These are phyloP conservation scores for Rhopilema esculentum DNA, from an alignment of 30 jellyfish, hydroid and myxozoan genomes.

Conservation along the genomic window DNA sequence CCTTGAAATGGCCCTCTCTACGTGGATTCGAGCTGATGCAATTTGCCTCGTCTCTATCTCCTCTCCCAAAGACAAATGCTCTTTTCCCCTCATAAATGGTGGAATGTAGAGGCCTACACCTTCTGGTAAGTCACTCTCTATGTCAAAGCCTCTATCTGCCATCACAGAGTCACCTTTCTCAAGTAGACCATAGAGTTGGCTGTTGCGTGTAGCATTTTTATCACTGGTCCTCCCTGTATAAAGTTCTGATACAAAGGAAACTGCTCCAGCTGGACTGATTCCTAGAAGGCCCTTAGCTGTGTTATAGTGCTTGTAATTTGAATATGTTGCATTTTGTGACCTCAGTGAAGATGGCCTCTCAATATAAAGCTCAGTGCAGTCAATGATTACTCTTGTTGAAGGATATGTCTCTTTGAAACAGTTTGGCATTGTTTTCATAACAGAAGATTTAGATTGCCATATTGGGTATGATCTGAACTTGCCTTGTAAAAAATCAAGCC, in stretches of 20 bases:
- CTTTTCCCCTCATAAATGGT: slow-evolving; percentile 19
- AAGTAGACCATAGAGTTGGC: slow-evolving; percentile 7
- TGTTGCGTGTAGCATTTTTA: neutral
- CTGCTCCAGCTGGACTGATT: slow-evolving; percentile 11
- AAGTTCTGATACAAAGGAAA: slow-evolving; percentile 16
- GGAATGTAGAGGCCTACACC: slow-evolving; percentile 16
- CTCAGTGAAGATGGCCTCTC: slow-evolving; percentile 49
- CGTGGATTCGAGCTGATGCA: slow-evolving; percentile 61
- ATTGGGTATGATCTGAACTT: slow-evolving; percentile 33
- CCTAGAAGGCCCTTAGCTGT: slow-evolving; percentile 41
- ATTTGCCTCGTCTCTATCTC: slow-evolving; percentile 51
- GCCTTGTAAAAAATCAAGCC: slow-evolving; percentile 51
- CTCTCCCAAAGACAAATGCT: neutral
- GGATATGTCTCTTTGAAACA: slow-evolving; percentile 55
- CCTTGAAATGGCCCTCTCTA: slow-evolving; percentile 54
- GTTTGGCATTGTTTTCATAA: slow-evolving; percentile 55
- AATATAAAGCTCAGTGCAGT: slow-evolving; percentile 44
- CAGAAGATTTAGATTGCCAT: slow-evolving; percentile 28
- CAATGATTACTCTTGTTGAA: slow-evolving; percentile 48
- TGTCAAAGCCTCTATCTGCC: slow-evolving; percentile 46
- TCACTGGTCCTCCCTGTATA: slow-evolving; percentile 30
- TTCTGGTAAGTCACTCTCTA: slow-evolving; percentile 11
- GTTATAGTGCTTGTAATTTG: slow-evolving; percentile 19
- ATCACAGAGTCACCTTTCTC: slow-evolving; percentile 15
- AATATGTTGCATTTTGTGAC: slow-evolving; percentile 42